phyloP scores from a whole-genome alignment of 2,888 invertebrate species.

The Anoncus sp. region DNA sequence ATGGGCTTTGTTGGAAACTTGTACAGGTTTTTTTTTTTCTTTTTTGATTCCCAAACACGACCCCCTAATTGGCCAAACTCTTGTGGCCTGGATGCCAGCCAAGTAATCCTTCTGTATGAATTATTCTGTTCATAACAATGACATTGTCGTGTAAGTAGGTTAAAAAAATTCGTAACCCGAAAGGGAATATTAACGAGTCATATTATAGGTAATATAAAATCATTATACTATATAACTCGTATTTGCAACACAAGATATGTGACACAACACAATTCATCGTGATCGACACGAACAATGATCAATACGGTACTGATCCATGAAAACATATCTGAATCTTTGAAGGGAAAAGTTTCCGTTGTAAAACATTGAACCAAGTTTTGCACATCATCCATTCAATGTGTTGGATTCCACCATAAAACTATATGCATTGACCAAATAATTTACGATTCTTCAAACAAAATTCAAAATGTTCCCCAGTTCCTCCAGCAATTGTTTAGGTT shows the following conservation, averaged over 20 bases:
- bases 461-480: not conserved
- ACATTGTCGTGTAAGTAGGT: no score
- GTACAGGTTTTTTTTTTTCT: slow-evolving; percentile 16
- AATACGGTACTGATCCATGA: no score
- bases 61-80: slow-evolving; percentile 2
- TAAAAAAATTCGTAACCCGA: not conserved
- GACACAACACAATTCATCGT: no score
- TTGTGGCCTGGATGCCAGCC: not conserved
- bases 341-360: not conserved
- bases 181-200: not conserved
- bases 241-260: no score
- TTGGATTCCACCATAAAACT: not conserved
- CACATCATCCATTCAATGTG: no score
- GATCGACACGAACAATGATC: not conserved
- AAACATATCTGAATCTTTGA: not conserved
- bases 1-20: not conserved
- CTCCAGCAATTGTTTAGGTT: not conserved
- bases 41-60: not conserved
- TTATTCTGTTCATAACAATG: no score
- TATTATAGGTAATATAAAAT: not conserved
- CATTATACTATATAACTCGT: no score
- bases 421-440: not conserved
- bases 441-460: not conserved
- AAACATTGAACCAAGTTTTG: not conserved
- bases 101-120: no score